A percentile compares a stretch with the other conserved stretches of the same genome.
These are phyloP conservation scores for Salvelinus alpinus DNA, from an alignment of 2,113 vertebrate species.

Conservation along the genomic window DNA sequence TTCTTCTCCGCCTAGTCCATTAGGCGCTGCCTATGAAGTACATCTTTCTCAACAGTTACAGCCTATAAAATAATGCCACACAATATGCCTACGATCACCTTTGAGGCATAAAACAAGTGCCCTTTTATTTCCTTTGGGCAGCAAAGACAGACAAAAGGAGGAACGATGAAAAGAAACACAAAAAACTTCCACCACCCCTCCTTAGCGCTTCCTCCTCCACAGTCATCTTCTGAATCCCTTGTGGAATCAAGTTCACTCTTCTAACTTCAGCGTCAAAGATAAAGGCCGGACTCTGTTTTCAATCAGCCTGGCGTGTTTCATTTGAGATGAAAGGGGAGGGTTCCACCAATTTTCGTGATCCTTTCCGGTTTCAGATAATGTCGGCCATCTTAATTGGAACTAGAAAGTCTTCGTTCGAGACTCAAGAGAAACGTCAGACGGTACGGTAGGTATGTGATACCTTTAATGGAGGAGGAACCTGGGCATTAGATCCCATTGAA, in stretches of 20 bases:
- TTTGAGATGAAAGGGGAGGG: constrained; percentile 19
- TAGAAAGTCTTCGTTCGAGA: neutral
- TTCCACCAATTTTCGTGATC: constrained; percentile 25
- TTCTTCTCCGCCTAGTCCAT: constrained; percentile 13
- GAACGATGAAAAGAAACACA: neutral
- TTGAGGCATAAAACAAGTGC: neutral
- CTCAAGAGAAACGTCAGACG: neutral
- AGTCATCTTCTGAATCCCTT: neutral
- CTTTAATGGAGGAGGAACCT: constrained; percentile 1
- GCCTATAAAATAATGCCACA: constrained; percentile 12
- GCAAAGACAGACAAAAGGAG: constrained; percentile 12
- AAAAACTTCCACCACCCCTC: neutral
- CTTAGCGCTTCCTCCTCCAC: neutral
- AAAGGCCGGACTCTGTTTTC: neutral
- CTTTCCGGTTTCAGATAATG: constrained; percentile 13
- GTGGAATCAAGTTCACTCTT: neutral
- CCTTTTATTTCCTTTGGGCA: constrained; percentile 21
- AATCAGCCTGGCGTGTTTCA: constrained; percentile 4
- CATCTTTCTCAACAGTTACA: constrained; percentile 13
- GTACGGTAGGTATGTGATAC: neutral
- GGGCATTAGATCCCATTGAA: neutral
- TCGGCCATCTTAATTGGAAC: constrained; percentile 10
- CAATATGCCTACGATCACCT: constrained; percentile 13
- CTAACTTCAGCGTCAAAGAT: constrained; percentile 7
- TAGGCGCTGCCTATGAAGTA: constrained; percentile 22